These are phyloP conservation scores for Stomatorhinus walkeri DNA, from an alignment of 2,797 vertebrate species.

Conservation along the genomic window DNA sequence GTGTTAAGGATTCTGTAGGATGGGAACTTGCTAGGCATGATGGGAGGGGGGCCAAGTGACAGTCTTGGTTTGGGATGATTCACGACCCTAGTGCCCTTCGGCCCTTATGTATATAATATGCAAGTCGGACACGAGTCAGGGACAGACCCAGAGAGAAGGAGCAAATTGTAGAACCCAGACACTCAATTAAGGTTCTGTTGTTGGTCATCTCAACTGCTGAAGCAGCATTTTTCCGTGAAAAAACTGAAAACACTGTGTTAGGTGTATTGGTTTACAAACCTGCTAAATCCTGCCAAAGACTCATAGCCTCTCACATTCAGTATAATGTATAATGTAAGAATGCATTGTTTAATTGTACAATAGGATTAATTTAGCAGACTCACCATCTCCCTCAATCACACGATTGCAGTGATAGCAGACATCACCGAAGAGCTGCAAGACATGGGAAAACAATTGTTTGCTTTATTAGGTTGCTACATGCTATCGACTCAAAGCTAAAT, in stretches of 20 bases:
- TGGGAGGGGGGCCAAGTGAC: background rate
- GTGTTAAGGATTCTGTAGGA: background rate
- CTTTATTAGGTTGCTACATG: background rate
- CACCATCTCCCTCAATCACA: constrained; percentile 94
- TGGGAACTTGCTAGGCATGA: background rate
- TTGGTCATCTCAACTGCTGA: background rate
- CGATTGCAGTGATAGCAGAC: constrained; percentile 96
- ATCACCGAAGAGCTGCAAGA: constrained; percentile 83
- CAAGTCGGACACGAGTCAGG: background rate
- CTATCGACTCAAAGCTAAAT: background rate
- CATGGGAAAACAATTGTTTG: constrained; percentile 10
- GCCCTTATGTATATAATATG: background rate
- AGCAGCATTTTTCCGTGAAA: background rate
- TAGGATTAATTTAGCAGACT: background rate
- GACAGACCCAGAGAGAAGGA: background rate
- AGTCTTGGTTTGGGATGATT: background rate
- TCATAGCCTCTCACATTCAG: background rate
- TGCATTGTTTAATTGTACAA: background rate
- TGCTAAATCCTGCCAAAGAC: background rate
- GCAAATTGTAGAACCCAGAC: background rate
- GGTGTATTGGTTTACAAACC: background rate
- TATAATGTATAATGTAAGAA: background rate
- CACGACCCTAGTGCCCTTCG: background rate
- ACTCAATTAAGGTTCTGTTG: background rate
- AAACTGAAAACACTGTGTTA: background rate